phyloP scores from a whole-genome alignment of 2,888 invertebrate species.

The Meliscaeva auricollis region DNA sequence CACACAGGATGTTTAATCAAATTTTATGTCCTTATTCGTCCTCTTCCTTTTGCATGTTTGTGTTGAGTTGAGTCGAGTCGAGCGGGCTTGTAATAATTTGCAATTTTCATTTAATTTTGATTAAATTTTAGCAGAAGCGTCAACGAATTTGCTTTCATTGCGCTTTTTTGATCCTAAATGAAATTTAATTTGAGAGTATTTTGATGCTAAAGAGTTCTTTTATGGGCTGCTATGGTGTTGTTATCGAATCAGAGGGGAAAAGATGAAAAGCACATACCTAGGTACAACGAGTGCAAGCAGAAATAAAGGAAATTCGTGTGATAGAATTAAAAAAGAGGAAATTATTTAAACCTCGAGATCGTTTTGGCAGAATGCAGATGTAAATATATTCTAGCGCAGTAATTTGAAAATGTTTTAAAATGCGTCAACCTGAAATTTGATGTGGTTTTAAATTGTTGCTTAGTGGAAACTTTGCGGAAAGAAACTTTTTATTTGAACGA shows the following conservation, averaged over 20 bases:
- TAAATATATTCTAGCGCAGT: neutral
- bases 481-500: neutral
- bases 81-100: slow-evolving; percentile 75
- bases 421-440: neutral
- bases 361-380: slow-evolving; percentile 23
- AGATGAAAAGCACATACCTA: neutral
- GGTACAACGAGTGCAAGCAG: neutral
- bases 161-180: slow-evolving; percentile 66
- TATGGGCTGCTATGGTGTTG: neutral
- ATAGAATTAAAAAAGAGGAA: slow-evolving; percentile 23
- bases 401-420: neutral
- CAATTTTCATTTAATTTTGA: slow-evolving; percentile 76
- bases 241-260: neutral
- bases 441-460: slow-evolving; percentile 15
- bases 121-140: slow-evolving; percentile 73
- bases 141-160: slow-evolving; percentile 70
- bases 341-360: slow-evolving; percentile 16
- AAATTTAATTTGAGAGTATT: slow-evolving; percentile 64
- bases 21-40: slow-evolving; percentile 61
- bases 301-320: slow-evolving; percentile 9
- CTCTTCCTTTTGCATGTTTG: neutral
- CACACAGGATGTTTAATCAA: slow-evolving; percentile 73
- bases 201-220: slow-evolving; percentile 33
- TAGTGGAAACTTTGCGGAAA: slow-evolving; percentile 5
- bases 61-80: neutral